Base-by-base conservation (phyloP, 2,797 vertebrate genomes). In the Vespertilio murinus region DNA sequence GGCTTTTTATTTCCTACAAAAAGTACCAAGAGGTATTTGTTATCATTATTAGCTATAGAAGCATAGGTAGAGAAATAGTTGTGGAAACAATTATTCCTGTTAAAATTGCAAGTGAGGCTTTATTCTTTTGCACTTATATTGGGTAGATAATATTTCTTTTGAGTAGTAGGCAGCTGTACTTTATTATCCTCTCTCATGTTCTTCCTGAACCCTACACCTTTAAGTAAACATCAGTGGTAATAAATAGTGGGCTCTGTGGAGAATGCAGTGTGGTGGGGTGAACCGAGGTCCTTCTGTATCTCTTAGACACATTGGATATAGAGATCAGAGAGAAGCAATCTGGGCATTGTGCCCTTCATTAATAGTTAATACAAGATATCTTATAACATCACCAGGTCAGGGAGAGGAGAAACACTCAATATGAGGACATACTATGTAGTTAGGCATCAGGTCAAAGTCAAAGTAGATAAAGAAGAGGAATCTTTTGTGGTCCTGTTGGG, bases 291-390 rank as follows among this genome's bases (percentile, higher is more conserved):
- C 69, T 67, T 70, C 33, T 88, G 42, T 7, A 28, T 94, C 61
- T 74, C 28, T 87, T 77, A 92, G 85, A 80, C 56, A 87, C n/a
- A 90, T 61, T 88, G 67, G 17, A 88, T 94, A 92, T 93, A 93
- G 78, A 45, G n/a, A 69, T 85, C 64, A 90, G 45, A 92, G 25
- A 81, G 42, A 92, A 93, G 47, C 17, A 77, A 90, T 88, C 56
- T 74, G 38, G 23, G 33, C 33, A 92, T 25, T 52, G 49, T 91
- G 38, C 49, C 59, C 30, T 91, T 91, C 78, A 87, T 94, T 88
- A 96, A 80, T 84, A 93, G 47, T 89, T 93, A 95, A 95, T 80
- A 67, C n/a, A 92, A 79, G 52, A 65, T 93, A 88, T 61, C 16
- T 80, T 87, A 77, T 47, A 87, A 79, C 5, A 69, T 83, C 18